Percentiles rank a stretch among this genome's conserved stretches.
Conservation (phyloP, 2,797 vertebrate genomes). For the Fringilla coelebs region DNA sequence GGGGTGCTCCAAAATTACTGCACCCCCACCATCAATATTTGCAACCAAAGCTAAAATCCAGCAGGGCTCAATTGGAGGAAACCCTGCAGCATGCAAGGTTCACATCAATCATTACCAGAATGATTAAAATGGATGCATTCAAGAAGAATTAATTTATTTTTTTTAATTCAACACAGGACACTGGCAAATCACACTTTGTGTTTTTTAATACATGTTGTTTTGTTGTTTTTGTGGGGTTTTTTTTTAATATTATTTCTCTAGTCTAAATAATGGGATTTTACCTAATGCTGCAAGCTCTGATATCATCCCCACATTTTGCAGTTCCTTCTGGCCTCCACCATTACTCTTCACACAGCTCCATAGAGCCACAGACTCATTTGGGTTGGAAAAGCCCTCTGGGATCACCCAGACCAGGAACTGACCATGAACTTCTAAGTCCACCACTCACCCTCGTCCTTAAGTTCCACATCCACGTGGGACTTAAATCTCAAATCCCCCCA, state of each 20-base stretch:
- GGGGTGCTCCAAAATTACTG: neutral
- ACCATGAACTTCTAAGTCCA: no score
- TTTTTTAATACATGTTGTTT: neutral
- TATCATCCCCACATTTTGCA: neutral
- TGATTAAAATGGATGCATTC: neutral
- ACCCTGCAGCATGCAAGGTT: neutral
- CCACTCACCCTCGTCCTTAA: neutral
- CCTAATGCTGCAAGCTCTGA: neutral
- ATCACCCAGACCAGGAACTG: neutral
- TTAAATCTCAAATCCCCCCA: neutral
- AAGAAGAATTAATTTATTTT: neutral
- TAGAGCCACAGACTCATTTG: neutral
- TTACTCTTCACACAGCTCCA: neutral
- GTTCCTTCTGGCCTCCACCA: neutral
- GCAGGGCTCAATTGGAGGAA: neutral
- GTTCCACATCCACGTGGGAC: neutral
- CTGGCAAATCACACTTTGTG: fast-evolving
- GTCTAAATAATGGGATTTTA: neutral
- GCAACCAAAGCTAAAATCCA: neutral
- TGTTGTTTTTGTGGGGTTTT: fast-evolving
- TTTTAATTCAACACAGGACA: neutral
- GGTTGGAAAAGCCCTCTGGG: neutral
- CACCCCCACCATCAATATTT: neutral
- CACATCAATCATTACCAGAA: neutral
- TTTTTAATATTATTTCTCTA: neutral